Percentiles rank a stretch among this genome's conserved stretches.
Evolutionary conservation across 2,113 vertebrate genomes (phyloP).

Genomic region (Ursus arctos): DNA sequence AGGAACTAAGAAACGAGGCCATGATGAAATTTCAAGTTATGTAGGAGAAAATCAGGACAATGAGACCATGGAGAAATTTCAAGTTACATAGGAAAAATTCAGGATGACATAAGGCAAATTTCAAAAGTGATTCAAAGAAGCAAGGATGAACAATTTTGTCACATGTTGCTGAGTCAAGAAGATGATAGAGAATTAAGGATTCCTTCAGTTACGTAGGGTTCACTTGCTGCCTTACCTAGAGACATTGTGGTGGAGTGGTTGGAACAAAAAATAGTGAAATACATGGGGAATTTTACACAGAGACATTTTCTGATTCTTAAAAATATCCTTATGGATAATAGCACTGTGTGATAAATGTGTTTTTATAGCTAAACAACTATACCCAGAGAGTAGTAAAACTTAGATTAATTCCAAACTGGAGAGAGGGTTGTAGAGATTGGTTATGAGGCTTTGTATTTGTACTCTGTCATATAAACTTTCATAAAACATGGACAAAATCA

Average conservation of each 20-base stretch:
- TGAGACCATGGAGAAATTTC: background rate
- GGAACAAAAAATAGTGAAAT: background rate
- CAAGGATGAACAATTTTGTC: background rate
- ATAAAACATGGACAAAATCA: background rate
- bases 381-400: background rate
- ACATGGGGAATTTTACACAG: background rate
- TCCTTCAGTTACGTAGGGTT: background rate
- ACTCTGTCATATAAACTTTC: background rate
- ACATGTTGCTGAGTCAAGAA: constrained; percentile 4
- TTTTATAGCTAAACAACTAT: background rate
- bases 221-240: background rate
- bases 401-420: background rate
- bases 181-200: background rate
- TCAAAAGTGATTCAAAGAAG: background rate
- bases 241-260: background rate
- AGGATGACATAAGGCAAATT: background rate
- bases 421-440: background rate
- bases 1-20: background rate
- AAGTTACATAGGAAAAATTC: background rate
- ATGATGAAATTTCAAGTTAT: background rate
- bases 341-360: background rate
- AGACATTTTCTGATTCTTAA: background rate
- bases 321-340: background rate
- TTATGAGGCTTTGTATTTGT: background rate
- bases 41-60: background rate